A percentile compares a stretch with the other conserved stretches of the same genome.
phyloP scores from a whole-genome alignment of 1,140 invertebrate species.

The Galleria mellonella region DNA sequence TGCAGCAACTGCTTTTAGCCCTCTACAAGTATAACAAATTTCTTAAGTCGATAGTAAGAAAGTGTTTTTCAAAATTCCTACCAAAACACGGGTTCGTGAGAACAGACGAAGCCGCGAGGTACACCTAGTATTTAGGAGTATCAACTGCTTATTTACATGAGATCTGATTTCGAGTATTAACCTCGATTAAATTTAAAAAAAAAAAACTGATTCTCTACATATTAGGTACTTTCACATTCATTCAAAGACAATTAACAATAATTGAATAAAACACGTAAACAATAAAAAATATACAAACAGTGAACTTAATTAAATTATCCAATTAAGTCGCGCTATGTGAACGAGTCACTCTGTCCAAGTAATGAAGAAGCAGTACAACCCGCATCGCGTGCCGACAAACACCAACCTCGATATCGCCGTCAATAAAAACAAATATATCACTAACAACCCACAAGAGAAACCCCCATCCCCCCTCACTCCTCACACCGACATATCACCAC shows the following conservation, averaged over 20 bases:
- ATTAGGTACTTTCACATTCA: not conserved
- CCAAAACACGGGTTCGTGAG: too few species aligned
- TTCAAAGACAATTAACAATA: too few species aligned
- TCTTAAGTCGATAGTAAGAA: too few species aligned
- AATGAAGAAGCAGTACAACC: slow-evolving; percentile 44
- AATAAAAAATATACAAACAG: slow-evolving; percentile 16
- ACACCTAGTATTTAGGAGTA: too few species aligned
- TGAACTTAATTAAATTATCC: slow-evolving; percentile 51
- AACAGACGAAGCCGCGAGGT: too few species aligned
- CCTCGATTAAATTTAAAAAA: too few species aligned
- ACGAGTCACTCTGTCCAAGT: slow-evolving; percentile 23
- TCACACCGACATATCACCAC: slow-evolving; percentile 28
- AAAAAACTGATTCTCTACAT: too few species aligned
- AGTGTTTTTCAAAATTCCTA: too few species aligned
- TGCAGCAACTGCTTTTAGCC: too few species aligned
- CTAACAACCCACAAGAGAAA: slow-evolving; percentile 19
- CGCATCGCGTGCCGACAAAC: slow-evolving; percentile 49
- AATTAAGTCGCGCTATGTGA: slow-evolving; percentile 36
- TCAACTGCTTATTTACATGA: too few species aligned
- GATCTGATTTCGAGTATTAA: too few species aligned
- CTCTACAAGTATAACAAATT: too few species aligned
- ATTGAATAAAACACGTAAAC: not conserved
- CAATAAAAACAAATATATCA: slow-evolving; percentile 64
- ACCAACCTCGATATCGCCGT: slow-evolving; percentile 27
- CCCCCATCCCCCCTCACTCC: slow-evolving; percentile 10